Evolutionary conservation across 2,888 invertebrate species (phyloP).

Genomic region (Xestia rhomboidea): DNA sequence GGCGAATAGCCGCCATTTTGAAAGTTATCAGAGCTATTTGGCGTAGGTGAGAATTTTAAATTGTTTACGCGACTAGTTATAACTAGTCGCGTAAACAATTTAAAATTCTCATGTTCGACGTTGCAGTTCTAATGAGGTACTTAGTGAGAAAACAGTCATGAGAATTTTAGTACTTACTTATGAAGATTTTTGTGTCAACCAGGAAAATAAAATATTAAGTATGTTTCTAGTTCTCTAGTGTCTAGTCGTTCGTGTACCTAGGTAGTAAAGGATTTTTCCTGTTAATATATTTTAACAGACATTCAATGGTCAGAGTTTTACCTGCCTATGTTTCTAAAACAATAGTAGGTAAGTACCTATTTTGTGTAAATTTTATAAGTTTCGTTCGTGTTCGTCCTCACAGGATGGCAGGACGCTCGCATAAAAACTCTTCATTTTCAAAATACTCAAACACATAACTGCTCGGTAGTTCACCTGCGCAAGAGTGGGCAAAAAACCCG

Average conservation of each 20-base stretch:
- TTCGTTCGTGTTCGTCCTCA: background rate
- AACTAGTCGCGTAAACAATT: no score
- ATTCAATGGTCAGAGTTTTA: background rate
- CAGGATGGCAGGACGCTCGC: background rate
- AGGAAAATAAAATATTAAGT: conserved; percentile 5
- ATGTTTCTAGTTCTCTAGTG: background rate
- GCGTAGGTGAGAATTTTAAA: conserved; percentile 84
- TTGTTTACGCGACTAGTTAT: conserved; percentile 68
- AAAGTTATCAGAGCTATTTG: conserved; percentile 79
- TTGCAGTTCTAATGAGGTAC: conserved; percentile 24
- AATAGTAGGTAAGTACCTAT: conserved; percentile 9
- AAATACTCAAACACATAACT: conserved; percentile 67
- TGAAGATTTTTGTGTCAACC: conserved; percentile 16
- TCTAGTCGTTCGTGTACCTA: background rate
- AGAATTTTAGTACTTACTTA: conserved; percentile 7
- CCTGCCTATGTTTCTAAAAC: background rate
- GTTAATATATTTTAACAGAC: background rate
- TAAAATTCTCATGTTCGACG: conserved; percentile 51
- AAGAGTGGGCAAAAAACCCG: conserved; percentile 78
- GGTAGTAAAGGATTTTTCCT: background rate
- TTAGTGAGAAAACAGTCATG: conserved; percentile 14
- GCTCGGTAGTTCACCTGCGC: conserved; percentile 79
- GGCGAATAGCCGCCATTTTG: conserved; percentile 86
- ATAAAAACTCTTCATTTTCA: conserved; percentile 45
- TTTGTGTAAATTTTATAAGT: background rate